These are phyloP conservation scores for Romanogobio albipinnatus DNA, from an alignment of 2,113 vertebrate genomes.

Conservation along the genomic window DNA sequence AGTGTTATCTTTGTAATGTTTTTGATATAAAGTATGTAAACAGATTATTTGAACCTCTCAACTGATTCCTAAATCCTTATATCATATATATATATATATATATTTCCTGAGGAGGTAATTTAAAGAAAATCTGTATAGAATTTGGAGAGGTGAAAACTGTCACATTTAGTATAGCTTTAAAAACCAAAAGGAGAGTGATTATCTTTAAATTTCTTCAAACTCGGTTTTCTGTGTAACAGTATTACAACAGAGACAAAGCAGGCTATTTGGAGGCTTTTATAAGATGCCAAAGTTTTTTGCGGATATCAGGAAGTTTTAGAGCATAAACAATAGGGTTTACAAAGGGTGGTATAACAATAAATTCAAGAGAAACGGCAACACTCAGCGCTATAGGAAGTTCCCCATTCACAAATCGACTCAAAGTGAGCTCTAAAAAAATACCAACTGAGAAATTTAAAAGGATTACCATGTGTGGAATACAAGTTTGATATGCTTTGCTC, in stretches of 20 bases:
- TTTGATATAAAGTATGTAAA: too few species aligned
- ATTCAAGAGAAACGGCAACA: slow-evolving; percentile 39
- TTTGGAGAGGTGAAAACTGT: not conserved
- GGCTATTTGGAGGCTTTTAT: not conserved
- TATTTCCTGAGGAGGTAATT: not conserved
- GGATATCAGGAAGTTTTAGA: slow-evolving; percentile 37
- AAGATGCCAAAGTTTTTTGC: not conserved
- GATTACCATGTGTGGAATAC: slow-evolving; percentile 38
- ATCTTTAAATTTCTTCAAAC: not conserved
- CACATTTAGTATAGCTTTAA: not conserved
- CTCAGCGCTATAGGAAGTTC: slow-evolving; percentile 26
- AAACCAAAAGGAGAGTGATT: not conserved
- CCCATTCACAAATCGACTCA: slow-evolving; percentile 20
- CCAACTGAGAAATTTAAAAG: slow-evolving; percentile 33
- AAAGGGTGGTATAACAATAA: slow-evolving; percentile 46
- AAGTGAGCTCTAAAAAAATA: slow-evolving; percentile 32
- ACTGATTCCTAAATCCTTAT: too few species aligned
- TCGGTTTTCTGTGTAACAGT: not conserved
- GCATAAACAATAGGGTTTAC: slow-evolving; percentile 54
- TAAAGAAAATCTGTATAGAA: not conserved
- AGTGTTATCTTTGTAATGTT: too few species aligned
- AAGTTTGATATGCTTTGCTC: slow-evolving; percentile 40
- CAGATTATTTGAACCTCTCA: too few species aligned
- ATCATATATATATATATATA: not conserved
- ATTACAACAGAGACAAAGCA: not conserved